phyloP scores from a whole-genome alignment of 1,140 invertebrate species.

The Saccostrea glomerata region DNA sequence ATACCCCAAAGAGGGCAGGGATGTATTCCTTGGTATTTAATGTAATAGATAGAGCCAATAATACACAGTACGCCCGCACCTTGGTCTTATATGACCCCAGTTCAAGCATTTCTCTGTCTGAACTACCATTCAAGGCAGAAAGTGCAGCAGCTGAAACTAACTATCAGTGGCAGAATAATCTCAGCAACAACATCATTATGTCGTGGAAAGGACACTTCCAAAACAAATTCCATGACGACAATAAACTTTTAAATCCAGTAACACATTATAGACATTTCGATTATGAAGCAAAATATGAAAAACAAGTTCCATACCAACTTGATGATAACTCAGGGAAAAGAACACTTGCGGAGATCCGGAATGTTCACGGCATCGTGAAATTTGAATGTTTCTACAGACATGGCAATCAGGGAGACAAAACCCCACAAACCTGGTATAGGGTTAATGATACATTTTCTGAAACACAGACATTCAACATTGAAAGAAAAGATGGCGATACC shows the following conservation, averaged over 20 bases:
- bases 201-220: slow-evolving; percentile 35
- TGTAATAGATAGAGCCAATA: slow-evolving; percentile 27
- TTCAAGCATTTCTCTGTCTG: not conserved
- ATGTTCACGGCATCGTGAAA: slow-evolving; percentile 46
- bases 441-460: slow-evolving; percentile 28
- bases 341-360: slow-evolving; percentile 28
- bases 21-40: slow-evolving; percentile 28
- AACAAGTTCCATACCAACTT: not conserved
- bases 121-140: not conserved
- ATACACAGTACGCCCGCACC: slow-evolving; percentile 23
- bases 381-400: slow-evolving; percentile 29
- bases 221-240: slow-evolving; percentile 34
- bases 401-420: slow-evolving; percentile 32
- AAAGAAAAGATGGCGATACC: slow-evolving; percentile 44
- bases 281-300: slow-evolving; percentile 26
- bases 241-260: slow-evolving; percentile 39
- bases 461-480: slow-evolving; percentile 12
- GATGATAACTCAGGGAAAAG: slow-evolving; percentile 42
- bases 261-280: not conserved
- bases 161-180: not conserved
- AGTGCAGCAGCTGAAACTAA: slow-evolving; percentile 20
- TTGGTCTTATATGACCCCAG: slow-evolving; percentile 17
- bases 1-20: not conserved
- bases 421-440: slow-evolving; percentile 25
- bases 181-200: not conserved